Evolutionary conservation across 2,888 invertebrate species (phyloP).

Genomic region (Siphlonurus alternatus): DNA sequence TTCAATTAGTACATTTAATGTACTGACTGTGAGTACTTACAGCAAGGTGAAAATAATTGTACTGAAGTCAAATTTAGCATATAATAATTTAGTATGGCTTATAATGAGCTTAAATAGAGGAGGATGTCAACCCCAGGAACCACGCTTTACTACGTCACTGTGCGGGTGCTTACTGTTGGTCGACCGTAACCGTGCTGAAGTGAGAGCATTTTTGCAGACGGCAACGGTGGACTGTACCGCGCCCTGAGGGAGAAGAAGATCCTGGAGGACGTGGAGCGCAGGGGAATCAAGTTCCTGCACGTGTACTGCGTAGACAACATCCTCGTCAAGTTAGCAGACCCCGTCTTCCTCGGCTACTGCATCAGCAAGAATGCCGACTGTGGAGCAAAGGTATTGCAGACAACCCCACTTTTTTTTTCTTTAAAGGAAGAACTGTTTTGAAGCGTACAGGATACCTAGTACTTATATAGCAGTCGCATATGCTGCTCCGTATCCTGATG

Average conservation of each 20-base stretch:
- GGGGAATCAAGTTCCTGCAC: constrained; percentile 78
- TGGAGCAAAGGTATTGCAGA: constrained; percentile 87
- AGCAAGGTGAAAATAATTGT: too few relatives aligned
- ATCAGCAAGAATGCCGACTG: constrained; percentile 78
- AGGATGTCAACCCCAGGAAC: too few relatives aligned
- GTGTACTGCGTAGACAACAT: constrained; percentile 99
- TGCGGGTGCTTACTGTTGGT: not conserved
- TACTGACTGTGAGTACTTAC: too few relatives aligned
- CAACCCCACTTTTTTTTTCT: not conserved
- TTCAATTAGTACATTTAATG: too few relatives aligned
- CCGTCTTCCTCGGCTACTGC: constrained; percentile 89
- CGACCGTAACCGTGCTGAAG: not conserved
- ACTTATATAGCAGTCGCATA: too few relatives aligned
- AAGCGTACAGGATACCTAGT: too few relatives aligned
- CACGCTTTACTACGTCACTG: too few relatives aligned
- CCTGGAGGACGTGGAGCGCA: constrained; percentile 56
- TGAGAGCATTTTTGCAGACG: constrained; percentile 44
- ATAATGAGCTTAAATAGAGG: too few relatives aligned
- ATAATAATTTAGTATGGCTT: too few relatives aligned
- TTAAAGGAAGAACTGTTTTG: too few relatives aligned
- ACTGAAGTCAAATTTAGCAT: too few relatives aligned
- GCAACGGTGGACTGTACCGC: constrained; percentile 74
- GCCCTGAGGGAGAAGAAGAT: constrained; percentile 59
- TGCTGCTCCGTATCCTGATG: too few relatives aligned
- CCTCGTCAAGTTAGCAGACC: constrained; percentile 94